phyloP scores from a whole-genome alignment of 1,140 invertebrate genomes.

The Lucilia sericata region DNA sequence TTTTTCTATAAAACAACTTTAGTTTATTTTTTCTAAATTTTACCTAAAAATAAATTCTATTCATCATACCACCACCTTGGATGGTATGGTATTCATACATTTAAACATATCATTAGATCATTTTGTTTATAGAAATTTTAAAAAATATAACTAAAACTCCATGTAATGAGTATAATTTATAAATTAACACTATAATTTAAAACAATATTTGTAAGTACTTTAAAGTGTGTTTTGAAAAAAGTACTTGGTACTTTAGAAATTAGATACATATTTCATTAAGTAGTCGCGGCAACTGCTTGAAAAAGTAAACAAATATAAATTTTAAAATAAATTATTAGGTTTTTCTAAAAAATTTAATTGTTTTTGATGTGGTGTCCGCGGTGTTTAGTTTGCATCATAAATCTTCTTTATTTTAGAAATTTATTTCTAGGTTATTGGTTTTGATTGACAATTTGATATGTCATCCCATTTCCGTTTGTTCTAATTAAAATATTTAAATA shows the following conservation, averaged over 20 bases:
- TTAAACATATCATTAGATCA: background rate
- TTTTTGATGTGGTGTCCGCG: background rate
- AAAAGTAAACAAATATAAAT: background rate
- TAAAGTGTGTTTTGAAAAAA: background rate
- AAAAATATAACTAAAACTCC: background rate
- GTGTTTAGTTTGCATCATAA: background rate
- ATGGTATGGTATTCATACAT: background rate
- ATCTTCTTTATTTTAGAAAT: background rate
- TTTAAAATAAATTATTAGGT: background rate
- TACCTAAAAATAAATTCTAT: background rate
- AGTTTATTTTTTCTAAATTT: background rate
- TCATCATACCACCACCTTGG: background rate
- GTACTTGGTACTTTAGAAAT: background rate
- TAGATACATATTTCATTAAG: too few relatives aligned
- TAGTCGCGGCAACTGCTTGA: background rate
- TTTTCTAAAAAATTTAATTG: background rate
- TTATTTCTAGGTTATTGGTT: slow-evolving; percentile 20
- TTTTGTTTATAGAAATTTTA: background rate
- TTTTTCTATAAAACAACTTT: background rate
- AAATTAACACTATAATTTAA: slow-evolving; percentile 4
- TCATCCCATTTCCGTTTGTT: slow-evolving; percentile 9
- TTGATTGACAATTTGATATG: slow-evolving; percentile 27
- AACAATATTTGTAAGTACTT: background rate
- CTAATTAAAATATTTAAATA: slow-evolving; percentile 28
- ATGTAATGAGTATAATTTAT: background rate